Percentiles rank a stretch among this genome's conserved stretches.
phyloP scores from a whole-genome alignment of 2,113 vertebrate genomes.

The Carlito syrichta region DNA sequence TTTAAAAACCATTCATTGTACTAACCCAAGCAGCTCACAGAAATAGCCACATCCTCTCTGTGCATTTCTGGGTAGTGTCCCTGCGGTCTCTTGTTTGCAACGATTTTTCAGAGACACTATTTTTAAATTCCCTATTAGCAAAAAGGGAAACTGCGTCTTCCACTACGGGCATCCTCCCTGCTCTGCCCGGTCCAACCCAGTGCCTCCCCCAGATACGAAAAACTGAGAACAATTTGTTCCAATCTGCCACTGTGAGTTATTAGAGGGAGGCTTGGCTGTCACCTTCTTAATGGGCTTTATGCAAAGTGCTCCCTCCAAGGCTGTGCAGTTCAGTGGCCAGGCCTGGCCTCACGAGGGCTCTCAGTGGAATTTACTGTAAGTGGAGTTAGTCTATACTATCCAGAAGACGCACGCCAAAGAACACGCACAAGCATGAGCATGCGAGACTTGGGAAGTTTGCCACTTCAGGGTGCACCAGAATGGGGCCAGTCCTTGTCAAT shows the following conservation, averaged over 20 bases:
- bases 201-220: background rate
- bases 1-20: background rate
- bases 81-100: conserved; percentile 23
- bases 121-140: conserved; percentile 39
- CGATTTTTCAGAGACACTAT: background rate
- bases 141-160: background rate
- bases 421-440: background rate
- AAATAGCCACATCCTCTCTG: background rate
- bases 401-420: background rate
- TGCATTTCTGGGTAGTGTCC: background rate
- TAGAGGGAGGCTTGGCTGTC: conserved; percentile 40
- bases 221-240: conserved; percentile 55
- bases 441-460: background rate
- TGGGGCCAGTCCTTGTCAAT: background rate
- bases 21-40: background rate
- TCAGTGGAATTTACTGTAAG: background rate
- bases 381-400: background rate
- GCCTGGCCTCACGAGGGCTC: background rate
- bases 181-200: background rate
- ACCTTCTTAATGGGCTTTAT: conserved; percentile 47
- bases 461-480: background rate
- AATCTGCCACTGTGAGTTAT: conserved; percentile 52
- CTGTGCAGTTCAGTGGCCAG: background rate
- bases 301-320: conserved; percentile 51
- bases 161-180: accelerated